Percentiles rank a stretch among this genome's conserved stretches.
These are phyloP conservation scores for Bombycilla garrulus DNA, from an alignment of 2,113 vertebrate species.

Conservation along the genomic window DNA sequence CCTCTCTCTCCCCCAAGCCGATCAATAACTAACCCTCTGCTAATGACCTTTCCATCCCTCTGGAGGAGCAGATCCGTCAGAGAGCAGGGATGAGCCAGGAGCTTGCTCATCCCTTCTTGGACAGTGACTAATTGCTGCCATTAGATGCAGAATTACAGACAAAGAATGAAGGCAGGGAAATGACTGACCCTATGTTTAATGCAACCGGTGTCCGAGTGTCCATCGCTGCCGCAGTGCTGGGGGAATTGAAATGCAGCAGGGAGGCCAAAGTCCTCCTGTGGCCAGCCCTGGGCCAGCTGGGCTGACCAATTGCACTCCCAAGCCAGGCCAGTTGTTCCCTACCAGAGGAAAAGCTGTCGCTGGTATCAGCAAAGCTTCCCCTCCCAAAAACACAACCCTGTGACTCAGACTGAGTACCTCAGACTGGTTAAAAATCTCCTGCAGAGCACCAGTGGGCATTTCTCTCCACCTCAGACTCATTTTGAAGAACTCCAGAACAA, in stretches of 20 bases:
- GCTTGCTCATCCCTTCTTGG: conserved; percentile 57
- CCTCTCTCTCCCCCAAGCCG: neutral
- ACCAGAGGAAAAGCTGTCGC: neutral
- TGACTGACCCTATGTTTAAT: conserved; percentile 24
- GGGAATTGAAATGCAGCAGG: neutral
- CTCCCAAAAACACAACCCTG: accelerated
- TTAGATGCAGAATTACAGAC: conserved; percentile 66
- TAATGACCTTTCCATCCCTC: conserved; percentile 70
- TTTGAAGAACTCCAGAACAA: neutral
- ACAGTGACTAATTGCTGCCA: conserved; percentile 79
- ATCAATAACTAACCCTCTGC: conserved; percentile 70
- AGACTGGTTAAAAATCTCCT: neutral
- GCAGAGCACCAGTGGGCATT: neutral
- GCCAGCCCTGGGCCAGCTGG: neutral
- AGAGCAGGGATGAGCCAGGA: conserved; percentile 16
- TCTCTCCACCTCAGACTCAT: neutral
- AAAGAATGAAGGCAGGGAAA: conserved; percentile 39
- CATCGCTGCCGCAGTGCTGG: neutral
- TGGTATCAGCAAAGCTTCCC: neutral
- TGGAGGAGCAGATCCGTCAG: conserved; percentile 54
- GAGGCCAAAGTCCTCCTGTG: neutral
- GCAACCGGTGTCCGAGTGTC: neutral
- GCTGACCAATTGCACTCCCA: neutral
- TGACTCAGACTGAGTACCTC: neutral
- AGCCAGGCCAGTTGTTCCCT: neutral